Base-by-base conservation (phyloP, 2,113 vertebrate species). In the Indri indri region DNA sequence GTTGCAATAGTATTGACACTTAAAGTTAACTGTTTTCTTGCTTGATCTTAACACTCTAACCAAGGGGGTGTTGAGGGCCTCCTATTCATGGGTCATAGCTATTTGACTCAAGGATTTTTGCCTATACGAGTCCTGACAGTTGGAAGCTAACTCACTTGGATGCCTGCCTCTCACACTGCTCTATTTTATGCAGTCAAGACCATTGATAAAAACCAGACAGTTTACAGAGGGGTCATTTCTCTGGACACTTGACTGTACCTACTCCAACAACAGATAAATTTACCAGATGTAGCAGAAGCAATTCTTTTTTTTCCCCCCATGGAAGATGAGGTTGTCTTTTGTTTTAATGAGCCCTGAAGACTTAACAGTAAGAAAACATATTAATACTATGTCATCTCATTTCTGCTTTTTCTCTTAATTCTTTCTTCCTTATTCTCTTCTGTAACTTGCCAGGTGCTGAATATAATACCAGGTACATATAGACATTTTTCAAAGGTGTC, bases 141-240 rank as follows among this genome's bases (percentile, higher is more conserved):
- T 90, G 95, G 89, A 93, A 68, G 80, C 86, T 65, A 45, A 25
- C 45, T 16, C 57, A 8, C 54, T 97, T 95, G 97, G 95, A 87
- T 65, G 84, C 52, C 79, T 80, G 94, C 91, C 74, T 61, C 91
- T 96, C 57, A 22, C 10, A 17, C 57, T 86, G 85, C 80, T 91
- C 52, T 18, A 8, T 65, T 87, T 66, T 81, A 65, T 68, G 59
- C 91, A 93, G 70, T 88, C 57, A 92, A 89, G 93, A 66, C 86
- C 83, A 97, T 50, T 93, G 95, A 97, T 93, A 96, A 95, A 97
- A 94, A 18, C 89, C 97, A 96, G 96, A 89, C 85, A 20, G 34
- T 83, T 90, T 71, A 88, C 65, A 70, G 73, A 94, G 27, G 85
- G 63, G 37, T 87, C 68, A 54, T 83, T 96, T 77, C 92, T 97